phyloP scores from a whole-genome alignment of 2,797 vertebrate species.

The Rhinichthys osculus region DNA sequence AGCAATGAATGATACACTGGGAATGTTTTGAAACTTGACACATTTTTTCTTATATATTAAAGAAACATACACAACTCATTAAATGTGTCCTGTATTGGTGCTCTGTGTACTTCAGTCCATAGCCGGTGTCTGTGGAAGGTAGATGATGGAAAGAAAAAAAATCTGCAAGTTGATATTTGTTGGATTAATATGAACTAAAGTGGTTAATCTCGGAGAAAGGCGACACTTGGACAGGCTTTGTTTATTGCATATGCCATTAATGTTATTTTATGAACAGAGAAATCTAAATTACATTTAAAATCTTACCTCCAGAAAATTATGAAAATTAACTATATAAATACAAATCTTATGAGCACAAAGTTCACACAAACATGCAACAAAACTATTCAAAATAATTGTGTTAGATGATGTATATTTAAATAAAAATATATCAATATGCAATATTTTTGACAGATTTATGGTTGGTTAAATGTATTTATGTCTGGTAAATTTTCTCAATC shows the following conservation, averaged over 20 bases:
- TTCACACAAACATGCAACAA: not conserved
- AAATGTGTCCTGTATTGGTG: constrained; percentile 19
- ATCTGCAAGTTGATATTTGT: not conserved
- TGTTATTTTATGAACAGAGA: not conserved
- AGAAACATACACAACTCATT: constrained; percentile 7
- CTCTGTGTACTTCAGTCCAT: constrained; percentile 8
- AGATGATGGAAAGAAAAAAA: not conserved
- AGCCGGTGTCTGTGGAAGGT: not conserved
- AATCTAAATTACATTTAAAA: not conserved
- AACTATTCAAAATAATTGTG: too few species aligned
- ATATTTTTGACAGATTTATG: not conserved
- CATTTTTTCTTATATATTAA: constrained; percentile 25
- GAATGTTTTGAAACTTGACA: constrained; percentile 37
- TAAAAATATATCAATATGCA: not conserved
- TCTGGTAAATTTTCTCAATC: not conserved
- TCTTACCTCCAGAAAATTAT: not conserved
- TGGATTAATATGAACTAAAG: not conserved
- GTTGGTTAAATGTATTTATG: not conserved
- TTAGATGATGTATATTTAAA: not conserved
- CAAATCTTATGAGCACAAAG: not conserved
- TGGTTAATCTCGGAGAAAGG: not conserved
- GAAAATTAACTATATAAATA: not conserved
- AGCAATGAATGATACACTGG: constrained; percentile 27
- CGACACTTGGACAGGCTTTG: not conserved
- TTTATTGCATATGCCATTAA: not conserved